These are phyloP conservation scores for Acanthopleura granulata DNA, from an alignment of 2,888 invertebrate genomes.

Conservation along the genomic window DNA sequence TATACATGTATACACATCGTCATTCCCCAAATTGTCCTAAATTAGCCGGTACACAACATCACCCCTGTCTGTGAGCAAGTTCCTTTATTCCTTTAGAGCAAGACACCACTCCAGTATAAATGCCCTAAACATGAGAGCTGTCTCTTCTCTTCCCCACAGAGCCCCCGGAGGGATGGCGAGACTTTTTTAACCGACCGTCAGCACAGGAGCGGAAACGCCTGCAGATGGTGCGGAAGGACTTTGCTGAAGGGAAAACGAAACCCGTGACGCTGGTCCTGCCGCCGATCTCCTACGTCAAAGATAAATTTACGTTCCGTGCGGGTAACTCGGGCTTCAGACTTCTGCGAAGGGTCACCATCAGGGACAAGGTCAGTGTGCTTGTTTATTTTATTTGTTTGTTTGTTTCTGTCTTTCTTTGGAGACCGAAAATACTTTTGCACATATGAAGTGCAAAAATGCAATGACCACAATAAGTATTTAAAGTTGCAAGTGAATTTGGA, in stretches of 20 bases:
- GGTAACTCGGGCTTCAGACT: constrained; percentile 52
- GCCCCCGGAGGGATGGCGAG: constrained; percentile 39
- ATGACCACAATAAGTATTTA: too few relatives aligned
- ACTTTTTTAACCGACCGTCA: constrained; percentile 46
- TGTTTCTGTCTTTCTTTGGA: too few relatives aligned
- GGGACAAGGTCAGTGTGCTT: constrained; percentile 39
- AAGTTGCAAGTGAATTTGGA: too few relatives aligned
- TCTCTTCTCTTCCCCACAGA: not conserved
- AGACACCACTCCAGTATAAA: not conserved
- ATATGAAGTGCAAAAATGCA: too few relatives aligned
- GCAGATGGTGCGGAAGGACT: constrained; percentile 41
- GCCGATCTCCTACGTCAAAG: constrained; percentile 44
- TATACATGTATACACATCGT: too few relatives aligned
- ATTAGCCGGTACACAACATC: too few relatives aligned
- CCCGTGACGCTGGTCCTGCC: constrained; percentile 35
- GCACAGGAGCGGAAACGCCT: constrained; percentile 42
- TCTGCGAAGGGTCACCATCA: constrained; percentile 45
- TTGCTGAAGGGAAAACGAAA: constrained; percentile 41
- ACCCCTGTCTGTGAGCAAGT: too few relatives aligned
- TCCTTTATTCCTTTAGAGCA: too few relatives aligned
- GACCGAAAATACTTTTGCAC: too few relatives aligned
- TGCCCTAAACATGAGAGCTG: too few relatives aligned
- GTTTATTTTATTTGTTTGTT: too few relatives aligned
- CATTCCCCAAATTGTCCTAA: too few relatives aligned
- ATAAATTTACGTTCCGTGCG: constrained; percentile 41